Base-by-base conservation (phyloP, 1,140 invertebrate species). In the Pseudomyrmex dendroicus region DNA sequence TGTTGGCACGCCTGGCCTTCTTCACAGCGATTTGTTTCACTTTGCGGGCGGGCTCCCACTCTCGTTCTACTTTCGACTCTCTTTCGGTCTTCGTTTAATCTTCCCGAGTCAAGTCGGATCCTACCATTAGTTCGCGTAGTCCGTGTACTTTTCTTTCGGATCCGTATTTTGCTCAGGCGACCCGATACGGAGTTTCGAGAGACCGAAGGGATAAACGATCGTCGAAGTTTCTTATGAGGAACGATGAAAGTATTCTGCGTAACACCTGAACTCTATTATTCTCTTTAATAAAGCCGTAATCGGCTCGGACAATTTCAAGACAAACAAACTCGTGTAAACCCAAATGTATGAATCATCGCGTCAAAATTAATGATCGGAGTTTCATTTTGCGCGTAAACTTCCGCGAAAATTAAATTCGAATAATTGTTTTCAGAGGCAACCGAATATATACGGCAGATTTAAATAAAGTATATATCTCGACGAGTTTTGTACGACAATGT, bases 21-120 rank as follows among this genome's bases (percentile, higher is more conserved):
- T 88, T 86, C 74, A 63, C 62, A 72, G 84, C 80, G 83, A 89
- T 89, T 89, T 89, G 87, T 89, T 89, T 89, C 87, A 88, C 86
- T 88, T 88, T 86, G 84, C 82, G 76, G 56, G 2, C 59, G n/a
- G 68, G 68, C 63, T 72, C 73, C 74, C 64, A 80, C 70, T 68
- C 70, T 86, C 72, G 74, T 59, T 62, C 84, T 56, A 76, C 46
- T 86, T 86, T 82, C 80, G 74, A 62, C 54, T 83, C 64, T 64
- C 84, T 86, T 88, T 89, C 86, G 80, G 77, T 86, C 59, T 62
- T 86, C 87, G 74, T 86, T 88, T 86, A 88, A 89, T 89, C 86
- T 88, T 86, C 54, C 48, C 80, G 74, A 88, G 66, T 74, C 59
- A 73, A 82, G 80, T 84, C 44, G 68, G 59, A 88, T 88, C 84